Evolutionary conservation across 2,113 vertebrate species (phyloP), one percentile per base, ranked within the genome.

Genomic region (Dinomys branickii): DNA sequence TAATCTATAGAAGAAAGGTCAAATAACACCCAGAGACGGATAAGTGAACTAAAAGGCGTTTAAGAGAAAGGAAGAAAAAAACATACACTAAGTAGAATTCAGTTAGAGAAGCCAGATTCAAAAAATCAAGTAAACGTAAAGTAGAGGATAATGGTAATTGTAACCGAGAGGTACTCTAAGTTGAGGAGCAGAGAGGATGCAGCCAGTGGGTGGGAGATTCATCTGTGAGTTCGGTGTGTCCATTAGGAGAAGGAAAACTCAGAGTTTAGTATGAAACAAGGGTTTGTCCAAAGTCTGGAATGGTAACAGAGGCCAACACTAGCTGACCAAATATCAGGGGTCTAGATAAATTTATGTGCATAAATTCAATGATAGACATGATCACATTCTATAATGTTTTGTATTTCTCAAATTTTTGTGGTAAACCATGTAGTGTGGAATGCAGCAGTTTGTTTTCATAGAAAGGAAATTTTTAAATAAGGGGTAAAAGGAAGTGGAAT

Each of bases 61-160:
- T 85, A 94, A 92, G 88, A 77, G 77, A 56, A 97, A 92, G 14
- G 2, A 90, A 91, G 56, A 14, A 95, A 91, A 69, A 90, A 67
- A 20, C n/a, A n/a, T 54, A 7, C 28, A 82, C 35, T 65, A 83
- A 95, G 58, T 44, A 93, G 28, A 95, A 97, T 95, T 95, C 82
- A 96, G 59, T 92, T 94, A 95, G 61, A 95, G 50, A 92, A 95
- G 13, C 28, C 59, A 95, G n/a, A 93, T 89, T 89, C 38, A 94
- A 96, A 96, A 95, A 95, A 61, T 97, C 65, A 94, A 96, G 96
- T 88, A 94, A 88, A 19, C 35, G 86, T 97, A 94, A 94, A 59
- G 41, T 80, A 85, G 4, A 93, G n/a, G n/a, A n/a, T n/a, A n/a
- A n/a, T n/a, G n/a, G n/a, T n/a, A n/a, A n/a, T n/a, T n/a, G n/a